Evolutionary conservation across 2,888 invertebrate species (phyloP).

Genomic region (Dendrolimus houi): DNA sequence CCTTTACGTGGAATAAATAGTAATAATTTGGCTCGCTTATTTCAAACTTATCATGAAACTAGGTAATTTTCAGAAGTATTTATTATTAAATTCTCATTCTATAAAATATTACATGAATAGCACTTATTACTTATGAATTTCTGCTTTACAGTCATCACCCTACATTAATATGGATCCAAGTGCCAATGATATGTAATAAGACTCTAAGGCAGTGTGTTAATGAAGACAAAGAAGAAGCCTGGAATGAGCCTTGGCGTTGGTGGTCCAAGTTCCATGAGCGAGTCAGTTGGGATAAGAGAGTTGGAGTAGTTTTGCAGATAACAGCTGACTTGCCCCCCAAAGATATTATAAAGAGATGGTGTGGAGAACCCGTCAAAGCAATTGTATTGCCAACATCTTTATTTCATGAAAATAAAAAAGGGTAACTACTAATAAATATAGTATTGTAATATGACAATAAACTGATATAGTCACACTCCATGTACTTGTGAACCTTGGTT

Average conservation of each 20-base stretch:
- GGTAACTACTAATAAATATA: constrained; percentile 70
- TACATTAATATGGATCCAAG: constrained; percentile 79
- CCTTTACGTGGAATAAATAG: constrained; percentile 66
- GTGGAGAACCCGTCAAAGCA: constrained; percentile 95
- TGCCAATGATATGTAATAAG: constrained; percentile 77
- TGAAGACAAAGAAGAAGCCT: constrained; percentile 51
- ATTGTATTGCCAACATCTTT: constrained; percentile 87
- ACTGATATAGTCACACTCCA: too few relatives aligned
- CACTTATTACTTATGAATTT: background rate
- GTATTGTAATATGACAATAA: too few relatives aligned
- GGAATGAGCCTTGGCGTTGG: constrained; percentile 86
- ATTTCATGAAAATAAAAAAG: constrained; percentile 92
- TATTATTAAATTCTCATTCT: background rate
- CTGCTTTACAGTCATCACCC: constrained; percentile 48
- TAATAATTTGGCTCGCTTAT: constrained; percentile 76
- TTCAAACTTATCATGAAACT: constrained; percentile 69
- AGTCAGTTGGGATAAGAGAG: constrained; percentile 70
- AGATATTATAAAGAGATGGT: constrained; percentile 88
- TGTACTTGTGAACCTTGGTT: too few relatives aligned
- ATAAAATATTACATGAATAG: background rate
- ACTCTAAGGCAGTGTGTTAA: constrained; percentile 26
- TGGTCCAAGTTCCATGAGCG: constrained; percentile 84
- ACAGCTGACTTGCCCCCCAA: constrained; percentile 86
- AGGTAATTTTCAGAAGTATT: constrained; percentile 27
- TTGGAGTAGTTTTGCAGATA: constrained; percentile 87